Evolutionary conservation across 2,797 vertebrate species (phyloP).

Genomic region (Streptopelia turtur): DNA sequence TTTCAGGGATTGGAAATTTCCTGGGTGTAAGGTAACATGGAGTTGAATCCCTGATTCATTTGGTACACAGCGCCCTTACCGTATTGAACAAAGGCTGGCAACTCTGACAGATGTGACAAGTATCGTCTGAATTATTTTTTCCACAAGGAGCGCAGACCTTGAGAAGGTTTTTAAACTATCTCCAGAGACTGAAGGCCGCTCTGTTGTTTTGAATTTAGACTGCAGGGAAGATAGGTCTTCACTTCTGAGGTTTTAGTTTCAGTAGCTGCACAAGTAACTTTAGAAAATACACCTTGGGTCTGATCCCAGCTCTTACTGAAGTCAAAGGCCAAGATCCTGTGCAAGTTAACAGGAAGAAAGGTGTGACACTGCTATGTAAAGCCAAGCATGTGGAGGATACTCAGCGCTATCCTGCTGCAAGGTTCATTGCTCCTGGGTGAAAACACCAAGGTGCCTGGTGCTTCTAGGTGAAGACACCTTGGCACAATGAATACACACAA

Average conservation of each 20-base stretch:
- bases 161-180: constrained; percentile 34
- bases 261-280: background rate
- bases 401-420: background rate
- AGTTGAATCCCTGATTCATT: constrained; percentile 6
- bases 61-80: background rate
- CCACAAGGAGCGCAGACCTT: constrained; percentile 19
- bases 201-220: constrained; percentile 9
- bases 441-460: background rate
- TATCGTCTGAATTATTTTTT: constrained; percentile 27
- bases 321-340: background rate
- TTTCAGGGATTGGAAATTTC: background rate
- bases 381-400: background rate
- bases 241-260: background rate
- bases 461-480: background rate
- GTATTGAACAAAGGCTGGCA: constrained; percentile 23
- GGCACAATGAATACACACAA: background rate
- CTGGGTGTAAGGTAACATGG: background rate
- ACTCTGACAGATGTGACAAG: constrained; percentile 1
- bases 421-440: background rate
- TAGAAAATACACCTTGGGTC: background rate
- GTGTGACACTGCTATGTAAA: background rate
- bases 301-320: background rate
- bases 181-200: background rate
- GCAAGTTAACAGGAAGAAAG: background rate
- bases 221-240: background rate